phyloP scores from a whole-genome alignment of 2,797 vertebrate species.

The Eospalax fontanierii region DNA sequence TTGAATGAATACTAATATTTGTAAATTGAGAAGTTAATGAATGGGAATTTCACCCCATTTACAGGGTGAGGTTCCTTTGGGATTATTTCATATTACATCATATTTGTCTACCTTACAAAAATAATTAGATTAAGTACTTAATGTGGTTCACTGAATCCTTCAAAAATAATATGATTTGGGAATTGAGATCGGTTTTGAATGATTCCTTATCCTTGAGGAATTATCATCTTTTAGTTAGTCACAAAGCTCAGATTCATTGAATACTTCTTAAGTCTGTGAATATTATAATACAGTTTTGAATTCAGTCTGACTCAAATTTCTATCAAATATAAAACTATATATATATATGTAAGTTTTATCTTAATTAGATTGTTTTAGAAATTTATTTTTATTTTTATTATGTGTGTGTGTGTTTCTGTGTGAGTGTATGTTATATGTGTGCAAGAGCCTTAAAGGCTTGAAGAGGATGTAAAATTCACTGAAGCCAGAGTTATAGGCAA shows the following conservation, averaged over 20 bases:
- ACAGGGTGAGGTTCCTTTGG: neutral
- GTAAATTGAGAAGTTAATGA: neutral
- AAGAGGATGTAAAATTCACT: neutral
- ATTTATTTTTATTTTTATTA: neutral
- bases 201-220: constrained; percentile 47
- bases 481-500: neutral
- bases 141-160: constrained; percentile 14
- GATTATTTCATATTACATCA: neutral
- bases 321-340: neutral
- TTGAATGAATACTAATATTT: constrained; percentile 40
- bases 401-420: neutral
- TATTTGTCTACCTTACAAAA: neutral
- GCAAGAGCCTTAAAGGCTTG: too few species aligned
- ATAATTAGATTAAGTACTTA: constrained; percentile 69
- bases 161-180: constrained; percentile 24
- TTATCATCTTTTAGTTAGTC: constrained; percentile 62
- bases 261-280: constrained; percentile 1
- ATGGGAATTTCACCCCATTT: constrained; percentile 27
- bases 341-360: constrained; percentile 63
- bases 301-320: neutral
- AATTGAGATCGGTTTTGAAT: constrained; percentile 66
- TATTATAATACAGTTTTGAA: neutral
- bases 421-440: neutral
- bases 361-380: too few species aligned
- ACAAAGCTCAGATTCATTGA: constrained; percentile 41